A percentile compares a stretch with the other conserved stretches of the same genome.
Conservation (phyloP, 2,888 invertebrate species). For the Gymnoscelis rufifasciata region DNA sequence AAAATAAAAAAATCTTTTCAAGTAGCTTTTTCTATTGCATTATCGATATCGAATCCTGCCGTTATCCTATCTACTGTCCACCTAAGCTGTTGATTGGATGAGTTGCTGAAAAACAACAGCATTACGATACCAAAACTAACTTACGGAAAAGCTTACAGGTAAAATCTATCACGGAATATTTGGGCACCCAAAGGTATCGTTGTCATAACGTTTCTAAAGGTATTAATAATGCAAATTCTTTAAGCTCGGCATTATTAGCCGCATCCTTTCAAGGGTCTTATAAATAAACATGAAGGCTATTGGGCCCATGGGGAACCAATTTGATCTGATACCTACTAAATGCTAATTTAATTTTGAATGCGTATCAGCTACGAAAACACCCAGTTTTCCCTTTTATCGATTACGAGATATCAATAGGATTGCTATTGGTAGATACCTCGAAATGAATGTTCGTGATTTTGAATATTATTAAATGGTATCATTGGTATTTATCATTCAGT, state of each 20-base stretch:
- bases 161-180: background rate
- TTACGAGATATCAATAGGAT: slow-evolving; percentile 30
- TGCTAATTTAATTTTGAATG: slow-evolving; percentile 60
- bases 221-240: slow-evolving; percentile 62
- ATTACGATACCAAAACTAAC: too few species aligned
- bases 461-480: background rate
- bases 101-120: too few species aligned
- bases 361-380: slow-evolving; percentile 39
- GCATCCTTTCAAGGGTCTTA: slow-evolving; percentile 60
- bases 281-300: slow-evolving; percentile 69
- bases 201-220: slow-evolving; percentile 36
- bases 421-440: background rate
- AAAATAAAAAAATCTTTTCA: too few species aligned
- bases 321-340: slow-evolving; percentile 61
- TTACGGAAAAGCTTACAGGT: background rate
- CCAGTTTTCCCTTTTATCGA: slow-evolving; percentile 41
- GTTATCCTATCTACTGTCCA: too few species aligned
- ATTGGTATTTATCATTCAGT: too few species aligned
- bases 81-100: too few species aligned
- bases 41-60: too few species aligned
- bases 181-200: slow-evolving; percentile 10
- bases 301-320: slow-evolving; percentile 51
- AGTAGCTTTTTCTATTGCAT: too few species aligned
- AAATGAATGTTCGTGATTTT: slow-evolving; percentile 6
- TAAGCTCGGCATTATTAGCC: slow-evolving; percentile 57